These are phyloP conservation scores for Patiria miniata DNA, from an alignment of 35 echinoderm and acorn worm species.

Conservation along the genomic window DNA sequence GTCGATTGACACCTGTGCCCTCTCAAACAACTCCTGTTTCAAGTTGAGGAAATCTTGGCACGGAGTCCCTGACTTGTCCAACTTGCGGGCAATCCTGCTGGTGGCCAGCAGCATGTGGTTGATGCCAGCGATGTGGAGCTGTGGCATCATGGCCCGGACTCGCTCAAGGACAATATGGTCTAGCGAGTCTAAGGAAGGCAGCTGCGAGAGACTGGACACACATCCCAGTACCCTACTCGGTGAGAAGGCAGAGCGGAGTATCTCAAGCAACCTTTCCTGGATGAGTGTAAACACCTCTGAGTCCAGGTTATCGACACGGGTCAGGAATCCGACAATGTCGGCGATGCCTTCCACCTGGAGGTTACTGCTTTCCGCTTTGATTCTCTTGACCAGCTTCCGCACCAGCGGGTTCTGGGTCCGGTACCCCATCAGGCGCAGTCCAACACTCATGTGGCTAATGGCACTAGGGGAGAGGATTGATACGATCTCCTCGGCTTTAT, in stretches of 20 bases:
- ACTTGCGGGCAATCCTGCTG: slow-evolving; percentile 45
- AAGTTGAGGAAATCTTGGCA: not conserved
- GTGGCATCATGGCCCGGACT: slow-evolving; percentile 50
- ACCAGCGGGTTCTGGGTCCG: slow-evolving; percentile 28
- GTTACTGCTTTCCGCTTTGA: not conserved
- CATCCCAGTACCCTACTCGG: slow-evolving; percentile 38
- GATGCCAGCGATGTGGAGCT: slow-evolving; percentile 62
- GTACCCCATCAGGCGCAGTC: slow-evolving; percentile 70
- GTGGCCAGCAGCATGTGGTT: slow-evolving; percentile 62
- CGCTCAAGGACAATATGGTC: slow-evolving; percentile 40
- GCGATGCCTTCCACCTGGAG: slow-evolving; percentile 7
- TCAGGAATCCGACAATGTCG: slow-evolving; percentile 53
- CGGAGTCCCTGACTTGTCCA: not conserved
- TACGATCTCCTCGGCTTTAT: slow-evolving; percentile 39
- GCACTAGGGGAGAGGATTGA: slow-evolving; percentile 11
- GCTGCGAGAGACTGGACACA: slow-evolving; percentile 52
- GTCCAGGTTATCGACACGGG: slow-evolving; percentile 27
- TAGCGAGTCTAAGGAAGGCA: slow-evolving; percentile 21
- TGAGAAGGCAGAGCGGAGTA: slow-evolving; percentile 26
- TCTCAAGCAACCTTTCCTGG: not conserved
- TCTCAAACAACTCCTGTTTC: slow-evolving; percentile 19
- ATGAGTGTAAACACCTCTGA: slow-evolving; percentile 22
- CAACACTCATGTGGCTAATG: slow-evolving; percentile 54
- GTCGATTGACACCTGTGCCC: slow-evolving; percentile 13
- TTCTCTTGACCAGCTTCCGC: slow-evolving; percentile 23